Base-by-base conservation (phyloP, 2,888 invertebrate species). In the Rhamnusium bicolor region DNA sequence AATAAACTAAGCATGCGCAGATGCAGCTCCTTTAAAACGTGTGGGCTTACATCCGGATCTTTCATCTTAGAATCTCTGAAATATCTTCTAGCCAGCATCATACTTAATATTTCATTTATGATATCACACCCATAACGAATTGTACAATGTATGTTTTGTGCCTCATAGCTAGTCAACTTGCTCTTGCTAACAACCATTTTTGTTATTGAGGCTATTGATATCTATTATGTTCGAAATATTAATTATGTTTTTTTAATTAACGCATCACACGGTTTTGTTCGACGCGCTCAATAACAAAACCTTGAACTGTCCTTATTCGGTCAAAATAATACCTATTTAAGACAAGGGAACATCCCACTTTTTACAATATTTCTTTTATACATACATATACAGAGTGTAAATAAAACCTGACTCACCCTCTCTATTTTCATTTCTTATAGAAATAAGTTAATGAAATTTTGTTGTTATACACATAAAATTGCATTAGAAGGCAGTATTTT, bases 21-120 rank as follows among this genome's bases (percentile, higher is more conserved):
- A 70, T 21, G 68, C 4, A 68, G 61, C 63, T 68, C 66, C 67
- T 73, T 16, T 56, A 71, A 72, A 76, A 74, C 72, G 76, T 76
- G 79, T 79, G 73, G 79, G 78, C 62, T 72, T 70, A 77, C 74
- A 75, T 77, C 77, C 76, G 78, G 76, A 76, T 78, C 74, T 72
- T 67, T 63, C 58, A 32, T 58, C 58, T 51, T 16, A 63, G 51
- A 63, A 63, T 21, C 32, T 61, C 21, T 61, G 21, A 29, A 63
- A 63, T 49, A 24, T 16, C 62, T 62, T 21, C 21, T 27, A 63
- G 46, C 47, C 51, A 63, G 53, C 53, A 65, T 53, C 65, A 53
- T 53, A 19, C 53, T 53, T 53, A 40, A 65, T 65, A 49, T 53
- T 53, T 65, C 53, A 53, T 65, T 65, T 51, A 65, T 65, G 65